Evolutionary conservation across 2,888 invertebrate genomes (phyloP).

Genomic region (Standfussiana lucernea): DNA sequence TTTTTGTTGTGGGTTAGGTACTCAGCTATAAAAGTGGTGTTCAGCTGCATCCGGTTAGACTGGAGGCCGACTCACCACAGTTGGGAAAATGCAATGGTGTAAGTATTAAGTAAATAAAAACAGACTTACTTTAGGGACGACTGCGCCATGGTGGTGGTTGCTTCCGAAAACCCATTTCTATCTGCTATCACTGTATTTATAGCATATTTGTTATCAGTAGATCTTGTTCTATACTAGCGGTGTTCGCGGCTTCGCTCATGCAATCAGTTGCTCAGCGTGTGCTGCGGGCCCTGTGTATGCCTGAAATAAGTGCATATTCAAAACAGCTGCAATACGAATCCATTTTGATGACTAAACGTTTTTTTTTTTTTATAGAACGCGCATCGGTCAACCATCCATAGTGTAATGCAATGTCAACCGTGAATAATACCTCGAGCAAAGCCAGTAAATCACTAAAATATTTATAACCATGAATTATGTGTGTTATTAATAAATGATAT

Average conservation of each 20-base stretch:
- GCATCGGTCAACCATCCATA: too few species aligned
- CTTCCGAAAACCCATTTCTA: not conserved
- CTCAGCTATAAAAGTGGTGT: too few species aligned
- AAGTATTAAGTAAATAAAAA: not conserved
- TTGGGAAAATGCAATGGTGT: not conserved
- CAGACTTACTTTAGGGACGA: not conserved
- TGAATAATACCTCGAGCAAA: too few species aligned
- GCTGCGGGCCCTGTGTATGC: not conserved
- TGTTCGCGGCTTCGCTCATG: not conserved
- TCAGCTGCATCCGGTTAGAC: not conserved
- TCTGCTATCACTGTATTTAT: constrained; percentile 2
- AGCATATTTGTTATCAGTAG: constrained; percentile 1
- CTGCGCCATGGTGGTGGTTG: not conserved
- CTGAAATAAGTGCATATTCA: not conserved
- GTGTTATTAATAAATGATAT: too few species aligned
- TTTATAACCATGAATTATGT: too few species aligned
- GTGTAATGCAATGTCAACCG: too few species aligned
- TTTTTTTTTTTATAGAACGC: too few species aligned
- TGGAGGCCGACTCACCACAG: not conserved
- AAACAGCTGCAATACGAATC: too few species aligned
- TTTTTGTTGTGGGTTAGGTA: too few species aligned
- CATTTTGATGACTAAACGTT: too few species aligned
- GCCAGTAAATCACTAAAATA: too few species aligned
- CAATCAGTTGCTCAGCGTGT: not conserved
- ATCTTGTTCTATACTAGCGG: not conserved